Evolutionary conservation across 2,797 vertebrate species (phyloP).

Genomic region (Fistularia commersonii): DNA sequence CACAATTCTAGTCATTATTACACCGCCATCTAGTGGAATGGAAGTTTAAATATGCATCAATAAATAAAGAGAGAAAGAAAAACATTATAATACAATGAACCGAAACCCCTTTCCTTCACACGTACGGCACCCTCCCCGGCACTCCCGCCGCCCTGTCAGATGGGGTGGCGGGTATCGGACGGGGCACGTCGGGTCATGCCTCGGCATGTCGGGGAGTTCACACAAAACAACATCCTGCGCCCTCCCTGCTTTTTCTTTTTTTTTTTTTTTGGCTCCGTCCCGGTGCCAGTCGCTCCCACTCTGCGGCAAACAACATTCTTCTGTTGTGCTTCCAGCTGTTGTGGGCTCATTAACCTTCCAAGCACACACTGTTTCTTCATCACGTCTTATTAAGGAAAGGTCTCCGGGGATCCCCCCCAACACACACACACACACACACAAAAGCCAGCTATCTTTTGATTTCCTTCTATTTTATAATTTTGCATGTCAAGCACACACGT

Average conservation of each 20-base stretch:
- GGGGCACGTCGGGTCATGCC: slow-evolving; percentile 58
- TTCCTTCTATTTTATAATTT: too few relatives aligned
- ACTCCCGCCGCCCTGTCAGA: slow-evolving; percentile 6
- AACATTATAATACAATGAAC: not conserved
- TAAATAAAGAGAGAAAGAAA: not conserved
- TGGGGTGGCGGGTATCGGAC: slow-evolving; percentile 19
- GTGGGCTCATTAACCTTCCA: slow-evolving; percentile 38
- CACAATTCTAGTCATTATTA: too few relatives aligned
- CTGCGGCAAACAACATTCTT: slow-evolving; percentile 72
- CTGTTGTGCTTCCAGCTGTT: slow-evolving; percentile 47
- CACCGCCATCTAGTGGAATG: slow-evolving; percentile 19
- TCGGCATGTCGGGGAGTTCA: slow-evolving; percentile 38
- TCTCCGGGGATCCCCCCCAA: too few relatives aligned
- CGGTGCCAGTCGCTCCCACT: slow-evolving; percentile 53
- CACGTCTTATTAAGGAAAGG: too few relatives aligned
- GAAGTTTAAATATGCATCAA: too few relatives aligned
- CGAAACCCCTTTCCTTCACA: not conserved
- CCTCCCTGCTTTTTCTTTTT: slow-evolving; percentile 33
- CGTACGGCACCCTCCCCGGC: not conserved
- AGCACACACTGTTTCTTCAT: not conserved
- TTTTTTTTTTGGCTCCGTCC: slow-evolving; percentile 32
- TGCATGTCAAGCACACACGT: too few relatives aligned
- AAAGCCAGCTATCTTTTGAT: not conserved
- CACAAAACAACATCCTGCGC: slow-evolving; percentile 34
- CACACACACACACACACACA: slow-evolving; percentile 3